Evolutionary conservation across 2,888 invertebrate genomes (phyloP).

Genomic region (Macrophya annulata): DNA sequence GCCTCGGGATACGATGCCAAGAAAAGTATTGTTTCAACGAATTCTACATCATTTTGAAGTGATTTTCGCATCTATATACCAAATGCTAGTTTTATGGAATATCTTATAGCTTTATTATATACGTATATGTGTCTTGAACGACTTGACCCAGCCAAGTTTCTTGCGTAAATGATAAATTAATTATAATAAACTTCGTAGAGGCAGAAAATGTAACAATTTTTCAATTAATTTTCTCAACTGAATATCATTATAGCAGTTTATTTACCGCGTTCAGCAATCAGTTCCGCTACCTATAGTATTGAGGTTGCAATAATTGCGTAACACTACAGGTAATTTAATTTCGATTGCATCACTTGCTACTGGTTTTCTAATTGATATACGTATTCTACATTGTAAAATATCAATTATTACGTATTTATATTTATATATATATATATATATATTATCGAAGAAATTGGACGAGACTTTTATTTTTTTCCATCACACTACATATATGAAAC

Average conservation of each 20-base stretch:
- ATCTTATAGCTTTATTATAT: background rate
- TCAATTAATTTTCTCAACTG: constrained; percentile 10
- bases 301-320: constrained; percentile 24
- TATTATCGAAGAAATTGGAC: background rate
- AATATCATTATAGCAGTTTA: constrained; percentile 9
- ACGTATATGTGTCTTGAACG: background rate
- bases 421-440: too few species aligned
- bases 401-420: constrained; percentile 39
- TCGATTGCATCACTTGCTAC: constrained; percentile 11
- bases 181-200: background rate
- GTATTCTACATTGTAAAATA: background rate
- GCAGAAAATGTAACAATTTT: background rate
- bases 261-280: background rate
- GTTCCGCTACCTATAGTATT: background rate
- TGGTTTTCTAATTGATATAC: constrained; percentile 17
- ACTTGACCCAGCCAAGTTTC: constrained; percentile 34
- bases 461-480: background rate
- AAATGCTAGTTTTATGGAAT: background rate
- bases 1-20: constrained; percentile 64
- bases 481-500: background rate
- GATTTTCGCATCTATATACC: background rate
- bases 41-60: background rate
- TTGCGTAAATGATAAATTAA: constrained; percentile 10
- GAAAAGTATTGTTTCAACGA: constrained; percentile 60
- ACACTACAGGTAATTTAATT: constrained; percentile 6